Evolutionary conservation across 2,113 vertebrate species (phyloP), one percentile per base, ranked within the genome.

Genomic region (Oreotrochilus melanogaster): DNA sequence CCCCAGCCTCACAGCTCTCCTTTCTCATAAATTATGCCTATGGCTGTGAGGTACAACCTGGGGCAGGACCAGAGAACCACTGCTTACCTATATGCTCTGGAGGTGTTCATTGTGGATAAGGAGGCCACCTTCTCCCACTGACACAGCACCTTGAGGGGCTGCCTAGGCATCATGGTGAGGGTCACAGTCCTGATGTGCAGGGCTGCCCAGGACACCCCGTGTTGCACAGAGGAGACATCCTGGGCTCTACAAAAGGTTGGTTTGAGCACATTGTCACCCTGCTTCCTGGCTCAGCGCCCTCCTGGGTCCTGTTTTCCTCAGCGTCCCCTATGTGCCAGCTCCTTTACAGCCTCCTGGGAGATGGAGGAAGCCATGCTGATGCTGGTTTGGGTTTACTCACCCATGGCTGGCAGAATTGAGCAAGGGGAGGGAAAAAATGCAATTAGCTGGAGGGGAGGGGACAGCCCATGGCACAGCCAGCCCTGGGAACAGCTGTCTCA

Each of bases 11-110:
- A 31, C 58, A 43, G 8, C 43, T n/a, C 42, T 72, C 48, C 56
- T 81, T 19, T 95, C 43, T 94, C 99, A 98, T 98, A 99, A 99
- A 99, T 98, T 56, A 99, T 99, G 98, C 96, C 98, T 90, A 98
- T 97, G 5, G 98, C 98, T 33, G 98, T 96, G 94, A 99, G 98
- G 93, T 98, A 98, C 95, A 99, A 98, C 98, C 97, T 98, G 89
- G 98, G 98, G 18, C 89, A 98, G 97, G 98, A 98, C 96, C 98
- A 99, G 86, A 97, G 99, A 96, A 98, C 98, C 0, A 98, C 99
- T 47, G 98, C 98, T 35, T 99, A 99, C 10, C 98, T 99, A 93
- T 98, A 98, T 4, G 98, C 99, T 97, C 98, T 99, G 17, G 98
- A 99, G 97, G 98, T 99, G 90, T 98, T 99, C 98, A 98, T 97